Base-by-base conservation (phyloP, 2,888 invertebrate species). In the Mactromeris polynyma region DNA sequence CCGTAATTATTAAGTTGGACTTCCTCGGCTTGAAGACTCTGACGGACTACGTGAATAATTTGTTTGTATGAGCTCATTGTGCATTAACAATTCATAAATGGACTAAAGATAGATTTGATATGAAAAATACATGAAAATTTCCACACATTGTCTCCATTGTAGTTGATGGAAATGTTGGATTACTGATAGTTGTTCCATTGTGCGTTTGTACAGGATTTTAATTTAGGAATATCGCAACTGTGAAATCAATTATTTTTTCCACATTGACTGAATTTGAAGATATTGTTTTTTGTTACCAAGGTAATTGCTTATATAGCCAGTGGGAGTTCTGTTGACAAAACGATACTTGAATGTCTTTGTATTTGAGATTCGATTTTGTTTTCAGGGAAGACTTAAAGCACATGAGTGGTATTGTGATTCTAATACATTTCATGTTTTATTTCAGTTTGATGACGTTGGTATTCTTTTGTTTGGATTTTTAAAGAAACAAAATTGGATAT, bases 1-100 rank as follows among this genome's bases (percentile, higher is more conserved):
- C 87, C 91, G 87, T 91, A 91, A 91, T 91, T 91, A 89, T 91
- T 91, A 89, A 91, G 89, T 91, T 86, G 89, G 91, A 91, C 91
- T 89, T 84, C 83, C 83, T 83, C 64, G 88, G 81, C 88, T 42
- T 83, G 82, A 64, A 86, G 87, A 81, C 86, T 81, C 86, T 89
- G 88, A 84, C 86, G 81, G 91, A 89, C 86, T 86, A 91, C 89
- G 83, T 88, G 91, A 91, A 91, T 91, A 91, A 91, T 91, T 91
- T 91, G 91, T 91, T 87, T 73, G 80, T 86, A 89, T 91, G 89
- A 91, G 91, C 87, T 91, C 91, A 89, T 51, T 64, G 77, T 81
- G 80, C 85, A 90, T 90, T 90, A 90, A 90, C 88, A 88, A 90
- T 90, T 88, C 90, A 90, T 90, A 82, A 86, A 86, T 80, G 42